These are phyloP conservation scores for Rotaria macrura DNA, from an alignment of 2,888 invertebrate genomes.

Conservation along the genomic window DNA sequence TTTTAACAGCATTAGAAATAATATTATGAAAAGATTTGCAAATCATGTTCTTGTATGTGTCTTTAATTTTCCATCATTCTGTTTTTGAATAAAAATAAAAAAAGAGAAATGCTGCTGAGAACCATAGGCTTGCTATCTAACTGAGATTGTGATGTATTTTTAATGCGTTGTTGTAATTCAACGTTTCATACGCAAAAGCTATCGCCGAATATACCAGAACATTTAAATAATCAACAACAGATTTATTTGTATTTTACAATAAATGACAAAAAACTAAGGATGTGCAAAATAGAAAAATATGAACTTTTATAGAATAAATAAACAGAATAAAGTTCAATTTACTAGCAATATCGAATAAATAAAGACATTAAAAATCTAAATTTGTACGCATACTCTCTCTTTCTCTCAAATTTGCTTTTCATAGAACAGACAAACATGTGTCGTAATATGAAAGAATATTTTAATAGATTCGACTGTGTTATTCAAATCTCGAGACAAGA, in stretches of 20 bases:
- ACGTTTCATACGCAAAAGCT: conserved; percentile 53
- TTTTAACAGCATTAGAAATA: conserved; percentile 68
- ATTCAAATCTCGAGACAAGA: too few relatives aligned
- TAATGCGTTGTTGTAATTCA: conserved; percentile 29
- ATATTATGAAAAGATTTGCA: conserved; percentile 82
- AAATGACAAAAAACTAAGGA: neutral
- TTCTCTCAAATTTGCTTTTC: too few relatives aligned
- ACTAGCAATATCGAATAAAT: too few relatives aligned
- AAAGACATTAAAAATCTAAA: too few relatives aligned
- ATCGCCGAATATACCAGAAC: conserved; percentile 83
- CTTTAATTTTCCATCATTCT: conserved; percentile 56
- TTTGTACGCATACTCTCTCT: too few relatives aligned
- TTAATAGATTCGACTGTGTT: too few relatives aligned
- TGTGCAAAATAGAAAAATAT: neutral
- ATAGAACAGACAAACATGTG: too few relatives aligned
- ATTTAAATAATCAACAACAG: conserved; percentile 73
- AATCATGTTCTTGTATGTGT: conserved; percentile 72
- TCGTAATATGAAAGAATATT: too few relatives aligned
- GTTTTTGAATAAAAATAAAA: too few relatives aligned
- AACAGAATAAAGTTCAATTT: too few relatives aligned
- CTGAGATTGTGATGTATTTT: conserved; percentile 17
- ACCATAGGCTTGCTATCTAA: conserved; percentile 3
- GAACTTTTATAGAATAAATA: too few relatives aligned
- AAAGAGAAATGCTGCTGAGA: conserved; percentile 20
- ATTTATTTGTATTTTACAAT: conserved; percentile 11